phyloP scores from a whole-genome alignment of 2,888 invertebrate genomes.

The Tetramorium bicarinatum region DNA sequence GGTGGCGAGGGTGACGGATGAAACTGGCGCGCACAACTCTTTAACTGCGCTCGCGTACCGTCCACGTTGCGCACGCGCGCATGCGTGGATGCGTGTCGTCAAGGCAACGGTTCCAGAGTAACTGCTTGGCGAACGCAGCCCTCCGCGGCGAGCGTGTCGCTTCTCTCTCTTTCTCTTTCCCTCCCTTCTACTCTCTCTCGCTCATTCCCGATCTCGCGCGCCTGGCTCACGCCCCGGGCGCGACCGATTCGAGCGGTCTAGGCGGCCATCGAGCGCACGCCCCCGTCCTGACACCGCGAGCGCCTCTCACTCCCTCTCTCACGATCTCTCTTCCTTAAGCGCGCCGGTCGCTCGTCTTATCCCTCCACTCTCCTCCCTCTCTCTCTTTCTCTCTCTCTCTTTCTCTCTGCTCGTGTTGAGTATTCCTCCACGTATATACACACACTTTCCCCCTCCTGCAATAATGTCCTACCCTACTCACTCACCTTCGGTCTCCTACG shows the following conservation, averaged over 20 bases:
- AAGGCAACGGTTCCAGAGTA: slow-evolving; percentile 86
- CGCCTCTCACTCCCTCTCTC: slow-evolving; percentile 42
- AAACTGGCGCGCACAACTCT: slow-evolving; percentile 74
- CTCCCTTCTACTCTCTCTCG: slow-evolving; percentile 11
- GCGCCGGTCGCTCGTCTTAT: slow-evolving; percentile 48
- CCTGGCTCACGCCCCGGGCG: slow-evolving; percentile 84
- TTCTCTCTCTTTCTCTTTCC: slow-evolving; percentile 58
- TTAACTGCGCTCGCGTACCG: slow-evolving; percentile 66
- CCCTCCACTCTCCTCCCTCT: slow-evolving; percentile 58
- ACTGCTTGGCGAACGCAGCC: slow-evolving; percentile 82
- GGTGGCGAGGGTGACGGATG: slow-evolving; percentile 64
- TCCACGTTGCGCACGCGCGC: slow-evolving; percentile 70
- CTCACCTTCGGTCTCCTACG: slow-evolving; percentile 52
- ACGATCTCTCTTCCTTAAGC: slow-evolving; percentile 53
- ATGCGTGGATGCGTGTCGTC: slow-evolving; percentile 84
- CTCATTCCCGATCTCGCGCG: slow-evolving; percentile 54
- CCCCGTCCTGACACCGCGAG: slow-evolving; percentile 73
- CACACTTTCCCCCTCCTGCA: slow-evolving; percentile 31
- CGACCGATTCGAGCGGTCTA: slow-evolving; percentile 82
- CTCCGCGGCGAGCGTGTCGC: slow-evolving; percentile 72
- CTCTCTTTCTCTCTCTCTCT: slow-evolving; percentile 59
- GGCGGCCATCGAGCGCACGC: slow-evolving; percentile 82
- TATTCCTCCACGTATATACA: slow-evolving; percentile 7
- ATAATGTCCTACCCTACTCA: slow-evolving; percentile 45
- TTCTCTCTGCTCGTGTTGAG: slow-evolving; percentile 13